phyloP scores from a whole-genome alignment of 2,113 vertebrate genomes.

The Buteo buteo region DNA sequence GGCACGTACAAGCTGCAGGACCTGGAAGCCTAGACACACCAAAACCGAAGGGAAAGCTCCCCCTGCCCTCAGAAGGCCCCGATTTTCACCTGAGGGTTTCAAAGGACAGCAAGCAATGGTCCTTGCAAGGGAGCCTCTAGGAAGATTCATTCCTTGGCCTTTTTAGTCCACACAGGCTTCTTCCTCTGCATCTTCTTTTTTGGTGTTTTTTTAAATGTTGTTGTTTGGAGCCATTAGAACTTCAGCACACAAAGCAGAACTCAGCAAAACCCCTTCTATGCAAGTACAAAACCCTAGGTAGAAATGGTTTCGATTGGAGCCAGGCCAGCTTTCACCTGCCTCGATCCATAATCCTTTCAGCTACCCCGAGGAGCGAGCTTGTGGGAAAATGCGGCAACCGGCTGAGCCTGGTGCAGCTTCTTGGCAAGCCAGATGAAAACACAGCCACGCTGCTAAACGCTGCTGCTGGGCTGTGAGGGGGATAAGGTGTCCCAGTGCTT shows the following conservation, averaged over 20 bases:
- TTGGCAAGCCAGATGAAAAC: not conserved
- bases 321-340: not conserved
- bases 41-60: too few species aligned
- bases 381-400: not conserved
- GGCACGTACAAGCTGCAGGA: too few species aligned
- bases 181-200: not conserved
- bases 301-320: not conserved
- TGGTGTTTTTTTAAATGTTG: too few species aligned
- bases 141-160: not conserved
- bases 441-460: not conserved
- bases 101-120: too few species aligned
- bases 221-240: not conserved
- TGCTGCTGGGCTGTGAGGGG: not conserved
- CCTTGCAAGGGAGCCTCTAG: not conserved
- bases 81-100: too few species aligned
- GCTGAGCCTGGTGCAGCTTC: fast-evolving
- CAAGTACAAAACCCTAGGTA: not conserved
- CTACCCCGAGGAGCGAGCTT: not conserved
- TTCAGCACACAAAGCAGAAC: not conserved
- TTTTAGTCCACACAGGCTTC: not conserved
- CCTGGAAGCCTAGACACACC: too few species aligned
- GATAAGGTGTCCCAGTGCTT: fast-evolving
- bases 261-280: not conserved
- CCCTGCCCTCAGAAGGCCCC: too few species aligned
- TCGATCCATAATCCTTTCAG: not conserved